Percentiles rank a stretch among this genome's conserved stretches.
Evolutionary conservation across 1,140 invertebrate genomes (phyloP).

Genomic region (Drosophila ficusphila): DNA sequence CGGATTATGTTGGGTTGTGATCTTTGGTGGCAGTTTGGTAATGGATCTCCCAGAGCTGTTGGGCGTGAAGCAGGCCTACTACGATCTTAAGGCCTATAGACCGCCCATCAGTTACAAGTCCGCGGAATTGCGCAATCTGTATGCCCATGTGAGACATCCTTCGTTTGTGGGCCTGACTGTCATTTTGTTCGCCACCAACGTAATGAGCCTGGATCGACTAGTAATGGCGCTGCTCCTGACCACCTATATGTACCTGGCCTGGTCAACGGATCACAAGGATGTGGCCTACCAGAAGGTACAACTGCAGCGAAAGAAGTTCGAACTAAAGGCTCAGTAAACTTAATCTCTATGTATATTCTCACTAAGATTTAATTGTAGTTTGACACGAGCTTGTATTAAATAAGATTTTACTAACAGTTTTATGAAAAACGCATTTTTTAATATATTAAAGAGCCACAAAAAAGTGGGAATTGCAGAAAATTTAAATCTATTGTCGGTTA

Average conservation of each 20-base stretch:
- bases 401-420: neutral
- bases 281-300: slow-evolving; percentile 84
- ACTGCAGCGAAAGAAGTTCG: slow-evolving; percentile 60
- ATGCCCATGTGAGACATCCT: slow-evolving; percentile 77
- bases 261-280: slow-evolving; percentile 85
- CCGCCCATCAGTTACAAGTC: slow-evolving; percentile 71
- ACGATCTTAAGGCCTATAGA: slow-evolving; percentile 59
- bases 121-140: slow-evolving; percentile 63
- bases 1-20: slow-evolving; percentile 86
- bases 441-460: neutral
- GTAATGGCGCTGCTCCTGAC: slow-evolving; percentile 84
- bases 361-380: neutral
- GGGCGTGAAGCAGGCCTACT: slow-evolving; percentile 86
- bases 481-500: no score
- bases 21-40: slow-evolving; percentile 87
- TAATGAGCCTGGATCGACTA: slow-evolving; percentile 85
- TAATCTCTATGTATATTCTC: neutral
- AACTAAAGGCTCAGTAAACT: slow-evolving; percentile 52
- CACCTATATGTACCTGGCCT: slow-evolving; percentile 85
- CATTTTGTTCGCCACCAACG: slow-evolving; percentile 73
- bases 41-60: slow-evolving; percentile 87
- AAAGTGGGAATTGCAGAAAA: no score
- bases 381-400: slow-evolving; percentile 19
- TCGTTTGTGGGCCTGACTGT: slow-evolving; percentile 78
- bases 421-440: neutral